These are phyloP conservation scores for Sebastiscus tertius DNA, from an alignment of 2,797 vertebrate species.

Conservation along the genomic window DNA sequence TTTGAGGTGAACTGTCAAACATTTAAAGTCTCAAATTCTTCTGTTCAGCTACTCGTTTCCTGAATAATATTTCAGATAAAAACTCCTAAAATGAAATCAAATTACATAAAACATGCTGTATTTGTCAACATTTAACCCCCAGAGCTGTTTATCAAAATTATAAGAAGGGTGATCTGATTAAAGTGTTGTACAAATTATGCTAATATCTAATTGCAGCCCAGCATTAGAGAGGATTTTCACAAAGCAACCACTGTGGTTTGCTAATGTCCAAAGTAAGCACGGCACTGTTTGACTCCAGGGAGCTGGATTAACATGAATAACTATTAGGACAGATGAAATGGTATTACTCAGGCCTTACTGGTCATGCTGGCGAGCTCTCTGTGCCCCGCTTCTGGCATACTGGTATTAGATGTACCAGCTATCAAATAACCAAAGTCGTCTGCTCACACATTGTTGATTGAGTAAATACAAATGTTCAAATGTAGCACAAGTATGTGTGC, in stretches of 20 bases:
- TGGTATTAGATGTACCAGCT: not conserved
- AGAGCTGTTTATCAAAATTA: not conserved
- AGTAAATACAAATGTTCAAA: not conserved
- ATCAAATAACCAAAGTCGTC: not conserved
- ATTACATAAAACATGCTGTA: not conserved
- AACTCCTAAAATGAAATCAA: not conserved
- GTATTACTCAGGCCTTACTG: constrained; percentile 14
- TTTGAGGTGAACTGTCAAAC: not conserved
- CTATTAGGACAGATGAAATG: constrained; percentile 25
- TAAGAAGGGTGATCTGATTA: not conserved
- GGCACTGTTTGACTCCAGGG: constrained; percentile 16
- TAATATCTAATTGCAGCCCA: not conserved
- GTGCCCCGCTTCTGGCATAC: not conserved
- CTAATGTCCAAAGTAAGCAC: constrained; percentile 7
- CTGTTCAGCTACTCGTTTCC: not conserved
- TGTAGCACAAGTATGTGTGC: not conserved
- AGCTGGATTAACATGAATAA: constrained; percentile 33
- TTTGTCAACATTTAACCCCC: not conserved
- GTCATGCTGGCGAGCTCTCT: constrained; percentile 9
- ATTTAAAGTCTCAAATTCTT: not conserved
- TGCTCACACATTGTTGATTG: not conserved
- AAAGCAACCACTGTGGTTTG: constrained; percentile 11
- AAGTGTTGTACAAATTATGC: constrained; percentile 8
- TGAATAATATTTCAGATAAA: not conserved
- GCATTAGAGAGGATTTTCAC: constrained; percentile 23